Conservation (phyloP, 2,797 vertebrate genomes). For the Aplochiton taeniatus region DNA sequence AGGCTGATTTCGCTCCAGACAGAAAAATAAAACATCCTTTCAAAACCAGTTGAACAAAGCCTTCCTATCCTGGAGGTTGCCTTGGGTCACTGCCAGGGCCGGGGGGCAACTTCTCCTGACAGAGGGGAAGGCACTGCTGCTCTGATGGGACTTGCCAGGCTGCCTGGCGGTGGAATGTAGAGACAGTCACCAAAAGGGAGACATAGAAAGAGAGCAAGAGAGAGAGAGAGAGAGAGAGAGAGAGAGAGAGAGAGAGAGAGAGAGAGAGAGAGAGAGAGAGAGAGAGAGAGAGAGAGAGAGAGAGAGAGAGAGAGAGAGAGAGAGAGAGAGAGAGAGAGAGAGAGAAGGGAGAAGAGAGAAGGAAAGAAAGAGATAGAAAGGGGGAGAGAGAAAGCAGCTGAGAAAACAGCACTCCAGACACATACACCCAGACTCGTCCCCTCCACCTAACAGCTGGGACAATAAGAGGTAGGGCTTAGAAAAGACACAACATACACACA, state of each 20-base stretch:
- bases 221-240: background rate
- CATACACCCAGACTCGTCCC: constrained; percentile 42
- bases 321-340: background rate
- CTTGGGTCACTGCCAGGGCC: too few relatives aligned
- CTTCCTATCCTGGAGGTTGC: too few relatives aligned
- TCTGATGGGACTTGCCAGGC: too few relatives aligned
- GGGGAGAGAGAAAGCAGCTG: constrained; percentile 55
- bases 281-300: background rate
- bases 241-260: background rate
- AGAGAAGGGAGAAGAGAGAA: background rate
- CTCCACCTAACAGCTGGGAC: constrained; percentile 64
- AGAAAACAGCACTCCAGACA: constrained; percentile 66
- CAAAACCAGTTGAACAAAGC: too few relatives aligned
- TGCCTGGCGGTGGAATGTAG: too few relatives aligned
- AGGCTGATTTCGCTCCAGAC: too few relatives aligned
- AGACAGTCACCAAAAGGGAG: background rate
- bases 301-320: background rate
- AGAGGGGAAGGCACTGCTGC: too few relatives aligned
- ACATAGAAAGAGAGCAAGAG: background rate
- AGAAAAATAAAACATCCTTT: too few relatives aligned
- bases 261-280: background rate
- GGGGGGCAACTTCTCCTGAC: too few relatives aligned
- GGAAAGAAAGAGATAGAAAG: background rate
- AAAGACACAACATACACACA: constrained; percentile 37
- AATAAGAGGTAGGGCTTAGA: constrained; percentile 61